These are phyloP conservation scores for Fistularia commersonii DNA, from an alignment of 2,797 vertebrate genomes.

Conservation along the genomic window DNA sequence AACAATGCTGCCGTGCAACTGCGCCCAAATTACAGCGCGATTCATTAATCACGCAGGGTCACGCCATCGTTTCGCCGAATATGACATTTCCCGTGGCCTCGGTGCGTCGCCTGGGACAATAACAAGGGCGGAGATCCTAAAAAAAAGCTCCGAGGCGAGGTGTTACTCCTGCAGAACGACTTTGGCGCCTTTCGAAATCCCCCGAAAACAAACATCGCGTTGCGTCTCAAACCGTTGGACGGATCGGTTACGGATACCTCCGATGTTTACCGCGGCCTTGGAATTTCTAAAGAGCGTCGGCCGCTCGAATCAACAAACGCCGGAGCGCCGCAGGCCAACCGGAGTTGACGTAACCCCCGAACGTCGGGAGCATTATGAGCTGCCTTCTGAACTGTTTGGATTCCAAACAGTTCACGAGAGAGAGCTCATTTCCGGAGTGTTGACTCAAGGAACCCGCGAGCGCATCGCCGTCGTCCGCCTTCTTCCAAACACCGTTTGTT, in stretches of 20 bases:
- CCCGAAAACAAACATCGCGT: too few relatives aligned
- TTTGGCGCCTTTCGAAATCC: too few relatives aligned
- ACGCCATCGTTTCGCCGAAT: not conserved
- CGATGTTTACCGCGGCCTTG: conserved; percentile 6
- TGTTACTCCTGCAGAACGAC: too few relatives aligned
- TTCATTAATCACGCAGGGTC: conserved; percentile 8
- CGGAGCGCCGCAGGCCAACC: conserved; percentile 2
- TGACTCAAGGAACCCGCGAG: not conserved
- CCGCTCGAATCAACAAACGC: conserved; percentile 9
- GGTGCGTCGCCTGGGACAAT: not conserved
- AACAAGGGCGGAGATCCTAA: conserved; percentile 8
- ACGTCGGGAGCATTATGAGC: not conserved
- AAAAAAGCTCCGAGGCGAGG: conserved; percentile 15
- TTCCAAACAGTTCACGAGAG: too few relatives aligned
- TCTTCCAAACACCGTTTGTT: too few relatives aligned
- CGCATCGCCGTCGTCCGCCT: not conserved
- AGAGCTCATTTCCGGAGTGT: conserved; percentile 1
- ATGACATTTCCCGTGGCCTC: conserved; percentile 20
- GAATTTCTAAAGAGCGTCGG: not conserved
- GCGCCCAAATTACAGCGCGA: not conserved
- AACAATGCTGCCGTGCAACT: not conserved
- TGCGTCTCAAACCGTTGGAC: too few relatives aligned
- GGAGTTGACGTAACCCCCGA: conserved; percentile 4
- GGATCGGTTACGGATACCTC: too few relatives aligned
- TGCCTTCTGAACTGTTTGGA: too few relatives aligned